phyloP scores from a whole-genome alignment of 2,113 vertebrate species.

The Heloderma charlesbogerti region DNA sequence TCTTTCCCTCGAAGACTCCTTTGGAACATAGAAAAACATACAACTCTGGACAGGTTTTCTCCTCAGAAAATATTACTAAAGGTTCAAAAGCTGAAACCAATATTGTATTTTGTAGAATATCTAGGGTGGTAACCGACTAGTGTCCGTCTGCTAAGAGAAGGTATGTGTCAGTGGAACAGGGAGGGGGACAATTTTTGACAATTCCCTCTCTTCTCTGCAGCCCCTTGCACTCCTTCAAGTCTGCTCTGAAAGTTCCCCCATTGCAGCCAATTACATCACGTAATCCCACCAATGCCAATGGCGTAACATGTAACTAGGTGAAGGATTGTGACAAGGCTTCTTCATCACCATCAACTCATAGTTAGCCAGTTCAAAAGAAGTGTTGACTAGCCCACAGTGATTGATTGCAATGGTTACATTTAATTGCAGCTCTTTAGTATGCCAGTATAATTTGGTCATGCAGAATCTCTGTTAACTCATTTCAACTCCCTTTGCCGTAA shows the following conservation, averaged over 20 bases:
- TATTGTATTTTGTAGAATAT: not conserved
- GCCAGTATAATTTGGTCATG: not conserved
- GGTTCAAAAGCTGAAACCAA: not conserved
- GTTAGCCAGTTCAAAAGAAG: not conserved
- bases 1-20: not conserved
- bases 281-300: not conserved
- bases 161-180: not conserved
- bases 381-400: not conserved
- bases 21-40: not conserved
- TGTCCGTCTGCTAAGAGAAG: not conserved
- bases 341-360: not conserved
- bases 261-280: not conserved
- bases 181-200: not conserved
- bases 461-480: not conserved
- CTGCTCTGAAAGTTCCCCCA: not conserved
- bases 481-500: not conserved
- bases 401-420: not conserved
- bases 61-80: not conserved
- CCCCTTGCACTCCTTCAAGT: no score
- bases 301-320: not conserved
- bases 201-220: not conserved
- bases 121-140: not conserved
- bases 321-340: not conserved
- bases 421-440: not conserved
- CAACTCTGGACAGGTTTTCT: not conserved